phyloP scores from a whole-genome alignment of 2,797 vertebrate species.

The Silurus lanzhouensis region DNA sequence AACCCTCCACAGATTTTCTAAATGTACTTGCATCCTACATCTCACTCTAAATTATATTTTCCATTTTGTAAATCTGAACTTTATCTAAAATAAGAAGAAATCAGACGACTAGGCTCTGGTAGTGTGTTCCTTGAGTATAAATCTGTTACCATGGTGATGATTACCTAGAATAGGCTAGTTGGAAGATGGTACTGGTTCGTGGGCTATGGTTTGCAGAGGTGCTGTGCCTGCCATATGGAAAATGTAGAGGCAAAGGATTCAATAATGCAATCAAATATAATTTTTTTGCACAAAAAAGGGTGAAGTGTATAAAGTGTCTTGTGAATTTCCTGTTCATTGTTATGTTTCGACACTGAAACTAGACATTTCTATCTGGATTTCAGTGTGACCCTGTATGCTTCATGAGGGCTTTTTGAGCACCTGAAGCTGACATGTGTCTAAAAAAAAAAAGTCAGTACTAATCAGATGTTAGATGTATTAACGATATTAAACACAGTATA shows the following conservation, averaged over 20 bases:
- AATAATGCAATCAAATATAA: not conserved
- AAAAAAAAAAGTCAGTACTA: no score
- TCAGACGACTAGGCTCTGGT: not conserved
- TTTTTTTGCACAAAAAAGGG: not conserved
- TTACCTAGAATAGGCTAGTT: slow-evolving; percentile 43
- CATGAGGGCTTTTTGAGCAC: not conserved
- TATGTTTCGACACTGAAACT: not conserved
- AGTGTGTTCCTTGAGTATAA: slow-evolving; percentile 22
- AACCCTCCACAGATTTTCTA: not conserved
- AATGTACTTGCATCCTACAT: not conserved
- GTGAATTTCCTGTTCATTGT: not conserved
- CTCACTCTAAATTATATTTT: not conserved
- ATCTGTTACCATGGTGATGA: slow-evolving; percentile 43
- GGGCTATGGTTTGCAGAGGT: slow-evolving; percentile 23
- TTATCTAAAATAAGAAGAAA: not conserved
- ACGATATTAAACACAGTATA: not conserved
- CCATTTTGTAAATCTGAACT: not conserved
- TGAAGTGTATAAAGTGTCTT: not conserved
- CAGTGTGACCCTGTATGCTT: not conserved
- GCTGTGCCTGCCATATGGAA: slow-evolving; percentile 10
- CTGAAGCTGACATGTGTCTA: not conserved
- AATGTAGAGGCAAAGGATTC: not conserved
- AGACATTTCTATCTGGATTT: not conserved
- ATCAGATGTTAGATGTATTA: not conserved
- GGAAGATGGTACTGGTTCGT: slow-evolving; percentile 21